Evolutionary conservation across 1,140 invertebrate species (phyloP).

Genomic region (Oryzaephilus surinamensis): DNA sequence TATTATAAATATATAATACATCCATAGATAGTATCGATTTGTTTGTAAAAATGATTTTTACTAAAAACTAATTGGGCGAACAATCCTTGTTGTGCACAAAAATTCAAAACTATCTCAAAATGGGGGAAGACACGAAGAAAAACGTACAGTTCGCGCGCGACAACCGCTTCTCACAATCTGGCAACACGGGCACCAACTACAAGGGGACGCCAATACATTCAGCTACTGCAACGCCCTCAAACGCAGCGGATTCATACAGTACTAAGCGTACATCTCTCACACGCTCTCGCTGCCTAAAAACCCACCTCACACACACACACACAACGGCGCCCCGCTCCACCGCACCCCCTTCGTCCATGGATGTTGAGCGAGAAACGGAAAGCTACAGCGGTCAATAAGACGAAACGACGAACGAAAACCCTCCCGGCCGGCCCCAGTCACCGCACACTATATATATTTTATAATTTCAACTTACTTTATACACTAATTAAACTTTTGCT

Average conservation of each 20-base stretch:
- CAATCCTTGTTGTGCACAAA: no score
- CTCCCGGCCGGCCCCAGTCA: constrained; percentile 9
- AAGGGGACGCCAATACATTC: constrained; percentile 30
- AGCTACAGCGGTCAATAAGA: constrained; percentile 20
- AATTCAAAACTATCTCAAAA: no score
- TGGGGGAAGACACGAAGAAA: no score
- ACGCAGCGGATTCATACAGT: constrained; percentile 28
- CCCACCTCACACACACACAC: constrained; percentile 13
- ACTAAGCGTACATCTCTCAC: constrained; percentile 4
- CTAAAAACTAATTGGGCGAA: constrained; percentile 1
- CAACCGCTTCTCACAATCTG: constrained; percentile 29
- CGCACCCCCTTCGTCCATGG: constrained; percentile 1
- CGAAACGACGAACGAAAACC: constrained; percentile 15
- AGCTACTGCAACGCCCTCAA: constrained; percentile 27
- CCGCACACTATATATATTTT: constrained; percentile 3
- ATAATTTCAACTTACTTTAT: neutral
- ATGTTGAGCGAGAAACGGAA: neutral
- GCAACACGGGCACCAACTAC: constrained; percentile 29
- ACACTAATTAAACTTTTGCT: neutral
- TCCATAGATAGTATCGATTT: neutral
- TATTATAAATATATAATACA: neutral
- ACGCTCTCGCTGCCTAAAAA: constrained; percentile 8
- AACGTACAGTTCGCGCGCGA: constrained; percentile 11
- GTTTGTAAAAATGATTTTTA: neutral
- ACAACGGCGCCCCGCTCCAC: constrained; percentile 2